Conservation (phyloP, 2,113 vertebrate species). For the Muntiacus muntjak region DNA sequence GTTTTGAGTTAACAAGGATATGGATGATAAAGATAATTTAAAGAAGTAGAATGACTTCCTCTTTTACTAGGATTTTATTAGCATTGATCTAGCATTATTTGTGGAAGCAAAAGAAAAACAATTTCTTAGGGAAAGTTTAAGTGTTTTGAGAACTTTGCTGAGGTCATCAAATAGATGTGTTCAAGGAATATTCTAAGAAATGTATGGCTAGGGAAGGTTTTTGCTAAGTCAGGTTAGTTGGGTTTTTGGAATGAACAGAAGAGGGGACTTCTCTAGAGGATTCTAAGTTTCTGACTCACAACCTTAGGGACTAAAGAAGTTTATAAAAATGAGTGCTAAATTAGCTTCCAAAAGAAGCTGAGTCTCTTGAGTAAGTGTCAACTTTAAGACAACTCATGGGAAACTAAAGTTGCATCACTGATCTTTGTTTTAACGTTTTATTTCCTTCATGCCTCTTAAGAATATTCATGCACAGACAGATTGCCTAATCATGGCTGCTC, state of each 20-base stretch:
- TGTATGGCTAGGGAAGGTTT: background rate
- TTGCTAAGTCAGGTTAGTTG: background rate
- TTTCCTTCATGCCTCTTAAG: background rate
- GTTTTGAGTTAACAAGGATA: background rate
- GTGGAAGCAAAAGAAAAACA: background rate
- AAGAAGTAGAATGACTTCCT: background rate
- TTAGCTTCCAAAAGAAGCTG: background rate
- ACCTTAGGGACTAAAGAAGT: background rate
- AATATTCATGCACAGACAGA: background rate
- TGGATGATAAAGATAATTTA: background rate
- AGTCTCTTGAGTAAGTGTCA: background rate
- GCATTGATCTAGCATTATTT: background rate
- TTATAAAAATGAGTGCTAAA: slow-evolving; percentile 5
- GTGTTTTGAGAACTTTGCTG: background rate
- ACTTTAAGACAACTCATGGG: background rate
- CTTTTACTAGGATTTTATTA: background rate
- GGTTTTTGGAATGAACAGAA: background rate
- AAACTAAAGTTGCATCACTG: background rate
- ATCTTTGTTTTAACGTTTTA: background rate
- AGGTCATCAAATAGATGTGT: background rate
- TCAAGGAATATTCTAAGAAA: background rate
- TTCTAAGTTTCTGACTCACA: background rate
- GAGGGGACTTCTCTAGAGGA: background rate
- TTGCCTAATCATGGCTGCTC: background rate
- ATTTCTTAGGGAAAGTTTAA: background rate